Evolutionary conservation across 2,113 vertebrate species (phyloP).

Genomic region (Poeciliopsis prolifica): DNA sequence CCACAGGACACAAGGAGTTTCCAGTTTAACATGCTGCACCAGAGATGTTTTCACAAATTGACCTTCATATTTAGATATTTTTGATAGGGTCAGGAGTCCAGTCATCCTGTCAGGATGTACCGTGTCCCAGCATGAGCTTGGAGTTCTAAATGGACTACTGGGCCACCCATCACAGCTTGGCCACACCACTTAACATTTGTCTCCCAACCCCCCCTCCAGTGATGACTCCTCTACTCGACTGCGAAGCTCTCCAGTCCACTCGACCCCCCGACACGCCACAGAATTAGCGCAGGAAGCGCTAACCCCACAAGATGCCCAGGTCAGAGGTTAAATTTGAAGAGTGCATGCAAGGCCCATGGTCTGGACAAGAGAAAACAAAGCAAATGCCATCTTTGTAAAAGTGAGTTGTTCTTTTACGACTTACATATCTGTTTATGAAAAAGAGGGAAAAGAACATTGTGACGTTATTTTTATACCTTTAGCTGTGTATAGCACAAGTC

Average conservation of each 20-base stretch:
- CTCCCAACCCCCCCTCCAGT: slow-evolving; percentile 37
- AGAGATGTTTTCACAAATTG: slow-evolving; percentile 48
- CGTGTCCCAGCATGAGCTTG: slow-evolving; percentile 56
- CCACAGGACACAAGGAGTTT: slow-evolving; percentile 43
- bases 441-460: neutral
- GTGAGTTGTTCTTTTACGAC: slow-evolving; percentile 23
- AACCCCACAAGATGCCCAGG: slow-evolving; percentile 65
- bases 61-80: slow-evolving; percentile 62
- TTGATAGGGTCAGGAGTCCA: slow-evolving; percentile 42
- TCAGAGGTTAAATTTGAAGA: slow-evolving; percentile 65
- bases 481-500: neutral
- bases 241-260: slow-evolving; percentile 68
- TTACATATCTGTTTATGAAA: slow-evolving; percentile 19
- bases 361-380: slow-evolving; percentile 19
- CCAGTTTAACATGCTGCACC: slow-evolving; percentile 49
- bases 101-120: slow-evolving; percentile 54
- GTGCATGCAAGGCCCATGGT: slow-evolving; percentile 43
- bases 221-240: slow-evolving; percentile 45
- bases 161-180: slow-evolving; percentile 72
- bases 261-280: slow-evolving; percentile 69
- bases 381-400: slow-evolving; percentile 31
- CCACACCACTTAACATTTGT: slow-evolving; percentile 73
- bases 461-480: neutral
- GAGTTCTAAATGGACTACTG: slow-evolving; percentile 74
- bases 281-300: slow-evolving; percentile 52